Evolutionary conservation across 2,797 vertebrate genomes (phyloP).

Genomic region (Cyprinodon diabolis): DNA sequence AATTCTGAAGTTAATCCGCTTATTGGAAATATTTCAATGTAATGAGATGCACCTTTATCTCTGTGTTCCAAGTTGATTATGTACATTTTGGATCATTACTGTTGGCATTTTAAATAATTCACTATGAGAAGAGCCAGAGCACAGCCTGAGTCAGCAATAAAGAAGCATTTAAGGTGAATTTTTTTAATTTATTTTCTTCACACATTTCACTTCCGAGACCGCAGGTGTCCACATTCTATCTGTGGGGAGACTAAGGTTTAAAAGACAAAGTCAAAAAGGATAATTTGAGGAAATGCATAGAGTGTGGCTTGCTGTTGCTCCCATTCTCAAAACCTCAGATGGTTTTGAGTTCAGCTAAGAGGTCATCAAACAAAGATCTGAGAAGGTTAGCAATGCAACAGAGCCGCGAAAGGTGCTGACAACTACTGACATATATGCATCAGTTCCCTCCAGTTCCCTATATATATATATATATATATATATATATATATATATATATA

Average conservation of each 20-base stretch:
- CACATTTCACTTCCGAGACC: background rate
- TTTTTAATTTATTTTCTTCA: background rate
- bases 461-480: no score
- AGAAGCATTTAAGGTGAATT: no score
- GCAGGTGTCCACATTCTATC: background rate
- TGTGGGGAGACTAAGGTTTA: background rate
- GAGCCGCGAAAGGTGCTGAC: background rate
- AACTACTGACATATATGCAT: background rate
- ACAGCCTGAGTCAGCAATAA: no score
- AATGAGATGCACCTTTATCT: background rate
- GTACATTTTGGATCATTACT: background rate
- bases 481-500: no score
- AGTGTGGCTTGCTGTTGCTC: background rate
- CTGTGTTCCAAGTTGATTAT: background rate
- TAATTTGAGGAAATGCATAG: background rate
- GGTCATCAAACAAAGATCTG: background rate
- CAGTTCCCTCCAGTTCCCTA: no score
- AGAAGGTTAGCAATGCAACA: background rate
- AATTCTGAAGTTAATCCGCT: no score
- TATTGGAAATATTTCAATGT: background rate
- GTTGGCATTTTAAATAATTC: background rate
- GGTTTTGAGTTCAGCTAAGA: background rate
- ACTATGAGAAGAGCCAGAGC: background rate
- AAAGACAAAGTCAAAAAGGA: background rate
- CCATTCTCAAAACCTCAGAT: background rate